Conservation (phyloP, 2,797 vertebrate species). For the Onychomys leucogaster region DNA sequence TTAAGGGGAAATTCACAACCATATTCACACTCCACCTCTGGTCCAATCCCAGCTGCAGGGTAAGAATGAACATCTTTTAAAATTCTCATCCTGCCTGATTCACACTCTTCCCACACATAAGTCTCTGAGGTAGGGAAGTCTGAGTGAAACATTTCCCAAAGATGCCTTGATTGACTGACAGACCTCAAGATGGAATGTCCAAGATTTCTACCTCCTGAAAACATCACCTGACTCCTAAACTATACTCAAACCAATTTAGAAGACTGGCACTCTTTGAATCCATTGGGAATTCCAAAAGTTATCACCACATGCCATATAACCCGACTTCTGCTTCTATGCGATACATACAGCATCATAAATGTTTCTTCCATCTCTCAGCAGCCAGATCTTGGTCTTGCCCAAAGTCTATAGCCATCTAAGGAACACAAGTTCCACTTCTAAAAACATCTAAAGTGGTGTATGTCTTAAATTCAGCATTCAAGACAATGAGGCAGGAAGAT, state of each 20-base stretch:
- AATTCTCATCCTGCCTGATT: neutral
- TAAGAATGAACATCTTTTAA: neutral
- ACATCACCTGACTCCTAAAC: neutral
- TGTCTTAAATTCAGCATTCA: neutral
- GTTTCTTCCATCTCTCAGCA: neutral
- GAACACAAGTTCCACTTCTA: neutral
- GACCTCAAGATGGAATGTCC: neutral
- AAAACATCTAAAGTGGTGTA: neutral
- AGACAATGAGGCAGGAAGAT: neutral
- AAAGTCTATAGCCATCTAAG: neutral
- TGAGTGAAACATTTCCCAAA: conserved; percentile 6
- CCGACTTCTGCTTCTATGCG: neutral
- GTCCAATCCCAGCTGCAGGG: neutral
- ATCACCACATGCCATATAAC: neutral
- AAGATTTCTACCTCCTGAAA: neutral
- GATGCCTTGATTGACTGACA: neutral
- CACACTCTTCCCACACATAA: neutral
- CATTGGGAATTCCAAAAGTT: neutral
- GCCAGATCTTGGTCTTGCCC: neutral
- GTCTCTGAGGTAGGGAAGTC: conserved; percentile 11
- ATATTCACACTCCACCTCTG: neutral
- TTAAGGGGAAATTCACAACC: neutral
- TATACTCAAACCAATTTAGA: neutral
- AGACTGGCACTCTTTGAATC: neutral
- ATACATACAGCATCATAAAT: neutral